Evolutionary conservation across 2,113 vertebrate species (phyloP).

Genomic region (Ophiodon elongatus): DNA sequence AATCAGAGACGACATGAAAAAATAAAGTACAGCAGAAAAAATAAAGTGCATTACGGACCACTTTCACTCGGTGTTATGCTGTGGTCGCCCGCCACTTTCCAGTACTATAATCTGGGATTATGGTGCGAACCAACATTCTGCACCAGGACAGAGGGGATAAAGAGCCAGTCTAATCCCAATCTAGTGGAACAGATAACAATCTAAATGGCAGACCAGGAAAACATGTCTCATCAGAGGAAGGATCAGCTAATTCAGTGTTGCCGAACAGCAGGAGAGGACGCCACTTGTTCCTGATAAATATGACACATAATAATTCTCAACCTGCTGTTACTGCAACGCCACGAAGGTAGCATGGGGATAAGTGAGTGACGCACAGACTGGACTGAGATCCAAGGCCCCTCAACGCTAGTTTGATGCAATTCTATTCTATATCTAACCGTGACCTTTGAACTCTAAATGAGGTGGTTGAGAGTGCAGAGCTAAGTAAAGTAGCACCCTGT

Average conservation of each 20-base stretch:
- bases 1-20: background rate
- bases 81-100: background rate
- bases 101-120: slow-evolving; percentile 82
- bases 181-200: slow-evolving; percentile 22
- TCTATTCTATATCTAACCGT: background rate
- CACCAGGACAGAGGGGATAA: slow-evolving; percentile 49
- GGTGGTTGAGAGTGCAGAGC: background rate
- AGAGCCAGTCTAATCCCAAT: slow-evolving; percentile 63
- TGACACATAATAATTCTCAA: slow-evolving; percentile 26
- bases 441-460: slow-evolving; percentile 18
- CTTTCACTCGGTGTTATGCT: slow-evolving; percentile 11
- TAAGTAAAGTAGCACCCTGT: background rate
- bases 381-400: background rate
- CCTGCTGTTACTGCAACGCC: background rate
- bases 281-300: background rate
- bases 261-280: slow-evolving; percentile 30
- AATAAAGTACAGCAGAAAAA: too few species aligned
- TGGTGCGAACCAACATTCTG: slow-evolving; percentile 26
- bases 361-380: background rate
- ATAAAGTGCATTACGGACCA: too few species aligned
- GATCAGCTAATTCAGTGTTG: background rate
- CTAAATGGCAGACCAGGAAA: slow-evolving; percentile 9
- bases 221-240: slow-evolving; percentile 17
- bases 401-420: background rate
- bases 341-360: background rate